A percentile compares a stretch with the other conserved stretches of the same genome.
Evolutionary conservation across 1,140 invertebrate species (phyloP).

Genomic region (Arctopsyche grandis): DNA sequence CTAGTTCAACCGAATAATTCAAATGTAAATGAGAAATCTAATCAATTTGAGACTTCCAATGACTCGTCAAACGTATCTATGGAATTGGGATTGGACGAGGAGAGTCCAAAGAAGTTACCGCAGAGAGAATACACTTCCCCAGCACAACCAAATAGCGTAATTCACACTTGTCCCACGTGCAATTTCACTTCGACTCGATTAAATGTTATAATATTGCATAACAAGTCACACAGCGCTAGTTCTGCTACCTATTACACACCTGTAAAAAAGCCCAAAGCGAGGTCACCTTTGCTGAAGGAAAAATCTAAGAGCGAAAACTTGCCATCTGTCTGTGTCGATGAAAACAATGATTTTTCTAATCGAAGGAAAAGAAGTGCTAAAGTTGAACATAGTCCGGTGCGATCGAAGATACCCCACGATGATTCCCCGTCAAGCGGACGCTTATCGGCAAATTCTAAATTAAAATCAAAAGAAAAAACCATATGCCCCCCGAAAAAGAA

Average conservation of each 20-base stretch:
- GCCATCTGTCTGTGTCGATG: slow-evolving; percentile 53
- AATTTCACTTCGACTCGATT: slow-evolving; percentile 72
- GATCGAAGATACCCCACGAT: slow-evolving; percentile 2
- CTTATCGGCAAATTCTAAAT: neutral
- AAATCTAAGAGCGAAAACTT: slow-evolving; percentile 50
- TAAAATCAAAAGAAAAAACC: slow-evolving; percentile 29
- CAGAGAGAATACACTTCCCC: neutral
- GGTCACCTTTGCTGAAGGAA: slow-evolving; percentile 51
- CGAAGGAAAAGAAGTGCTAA: slow-evolving; percentile 17
- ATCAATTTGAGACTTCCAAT: neutral
- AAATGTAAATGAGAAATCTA: neutral
- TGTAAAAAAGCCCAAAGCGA: slow-evolving; percentile 60
- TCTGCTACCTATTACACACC: slow-evolving; percentile 61
- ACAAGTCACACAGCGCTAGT: slow-evolving; percentile 69
- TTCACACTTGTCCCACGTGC: slow-evolving; percentile 72
- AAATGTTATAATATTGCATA: slow-evolving; percentile 77
- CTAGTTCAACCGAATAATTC: slow-evolving; percentile 64
- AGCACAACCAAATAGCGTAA: neutral
- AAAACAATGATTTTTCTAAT: neutral
- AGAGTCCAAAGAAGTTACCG: neutral
- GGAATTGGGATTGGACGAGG: slow-evolving; percentile 31
- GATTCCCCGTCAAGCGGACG: neutral
- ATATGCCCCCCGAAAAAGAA: slow-evolving; percentile 31
- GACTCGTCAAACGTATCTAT: slow-evolving; percentile 47
- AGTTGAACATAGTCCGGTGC: neutral